Percentiles rank a stretch among this genome's conserved stretches.
These are phyloP conservation scores for Drosophila nigrodunni DNA, from an alignment of 1,140 invertebrate species.

Conservation along the genomic window DNA sequence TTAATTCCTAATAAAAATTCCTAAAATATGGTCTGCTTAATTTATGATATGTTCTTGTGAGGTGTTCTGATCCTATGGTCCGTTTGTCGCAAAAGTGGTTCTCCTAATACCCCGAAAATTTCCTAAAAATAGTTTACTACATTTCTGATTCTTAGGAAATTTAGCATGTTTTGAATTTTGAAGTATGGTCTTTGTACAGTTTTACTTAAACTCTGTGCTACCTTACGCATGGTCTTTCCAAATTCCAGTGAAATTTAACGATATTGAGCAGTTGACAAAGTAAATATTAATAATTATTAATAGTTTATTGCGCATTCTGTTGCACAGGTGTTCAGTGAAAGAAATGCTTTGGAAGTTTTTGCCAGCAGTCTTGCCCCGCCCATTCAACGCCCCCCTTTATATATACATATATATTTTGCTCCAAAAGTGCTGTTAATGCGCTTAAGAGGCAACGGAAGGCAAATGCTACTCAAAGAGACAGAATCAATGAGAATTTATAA, in stretches of 20 bases:
- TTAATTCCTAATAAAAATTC: too few species aligned
- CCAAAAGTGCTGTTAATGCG: conserved; percentile 40
- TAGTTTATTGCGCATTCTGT: conserved; percentile 8
- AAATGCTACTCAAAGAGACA: conserved; percentile 7
- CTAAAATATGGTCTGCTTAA: too few species aligned
- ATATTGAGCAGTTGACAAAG: background rate
- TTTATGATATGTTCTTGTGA: too few species aligned
- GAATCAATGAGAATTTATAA: conserved; percentile 25
- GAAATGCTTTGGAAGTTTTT: conserved; percentile 12
- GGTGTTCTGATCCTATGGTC: too few species aligned
- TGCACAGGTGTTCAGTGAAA: conserved; percentile 5
- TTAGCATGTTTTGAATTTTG: too few species aligned
- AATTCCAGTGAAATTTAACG: background rate
- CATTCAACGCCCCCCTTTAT: background rate
- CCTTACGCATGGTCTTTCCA: too few species aligned
- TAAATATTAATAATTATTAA: conserved; percentile 3
- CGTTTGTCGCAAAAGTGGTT: too few species aligned
- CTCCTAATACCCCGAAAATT: too few species aligned
- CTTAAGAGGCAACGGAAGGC: conserved; percentile 24
- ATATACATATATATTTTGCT: background rate
- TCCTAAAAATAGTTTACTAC: too few species aligned
- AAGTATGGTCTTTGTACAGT: too few species aligned
- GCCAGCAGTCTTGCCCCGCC: background rate
- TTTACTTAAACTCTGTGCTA: too few species aligned
- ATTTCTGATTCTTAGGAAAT: too few species aligned